A percentile compares a stretch with the other conserved stretches of the same genome.
These are phyloP conservation scores for Falcunculus frontatus DNA, from an alignment of 2,113 vertebrate genomes.

Conservation along the genomic window DNA sequence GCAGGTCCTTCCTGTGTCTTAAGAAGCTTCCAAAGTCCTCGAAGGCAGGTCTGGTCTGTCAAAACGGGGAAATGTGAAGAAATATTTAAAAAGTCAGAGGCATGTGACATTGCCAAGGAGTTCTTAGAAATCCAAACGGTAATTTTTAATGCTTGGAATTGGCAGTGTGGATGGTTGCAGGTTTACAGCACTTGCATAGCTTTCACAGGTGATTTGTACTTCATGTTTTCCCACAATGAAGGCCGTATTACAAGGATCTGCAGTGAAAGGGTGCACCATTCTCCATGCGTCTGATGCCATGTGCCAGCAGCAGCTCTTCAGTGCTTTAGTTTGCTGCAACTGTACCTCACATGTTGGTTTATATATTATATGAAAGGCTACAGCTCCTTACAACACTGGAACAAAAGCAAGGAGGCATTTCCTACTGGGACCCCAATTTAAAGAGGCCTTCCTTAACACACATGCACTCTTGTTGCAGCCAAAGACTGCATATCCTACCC, in stretches of 20 bases:
- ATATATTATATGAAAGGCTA: background rate
- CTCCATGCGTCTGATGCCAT: background rate
- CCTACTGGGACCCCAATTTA: background rate
- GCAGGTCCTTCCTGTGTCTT: background rate
- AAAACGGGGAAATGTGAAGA: background rate
- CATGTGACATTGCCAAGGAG: background rate
- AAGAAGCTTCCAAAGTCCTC: background rate
- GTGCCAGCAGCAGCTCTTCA: background rate
- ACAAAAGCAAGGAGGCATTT: background rate
- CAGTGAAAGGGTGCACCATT: background rate
- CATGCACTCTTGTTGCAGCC: accelerated
- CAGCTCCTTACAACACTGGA: background rate
- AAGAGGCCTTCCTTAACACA: background rate
- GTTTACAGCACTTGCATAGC: background rate
- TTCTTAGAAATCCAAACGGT: background rate
- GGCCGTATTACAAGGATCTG: accelerated
- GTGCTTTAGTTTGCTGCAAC: background rate
- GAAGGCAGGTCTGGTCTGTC: background rate
- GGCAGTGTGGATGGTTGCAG: background rate
- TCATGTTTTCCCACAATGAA: background rate
- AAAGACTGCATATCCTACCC: background rate
- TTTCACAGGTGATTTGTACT: background rate
- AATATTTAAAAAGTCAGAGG: background rate
- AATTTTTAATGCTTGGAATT: background rate
- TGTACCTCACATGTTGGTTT: background rate